Percentiles rank a stretch among this genome's conserved stretches.
These are phyloP conservation scores for Pithys albifrons DNA, from an alignment of 2,113 vertebrate species.

Conservation along the genomic window DNA sequence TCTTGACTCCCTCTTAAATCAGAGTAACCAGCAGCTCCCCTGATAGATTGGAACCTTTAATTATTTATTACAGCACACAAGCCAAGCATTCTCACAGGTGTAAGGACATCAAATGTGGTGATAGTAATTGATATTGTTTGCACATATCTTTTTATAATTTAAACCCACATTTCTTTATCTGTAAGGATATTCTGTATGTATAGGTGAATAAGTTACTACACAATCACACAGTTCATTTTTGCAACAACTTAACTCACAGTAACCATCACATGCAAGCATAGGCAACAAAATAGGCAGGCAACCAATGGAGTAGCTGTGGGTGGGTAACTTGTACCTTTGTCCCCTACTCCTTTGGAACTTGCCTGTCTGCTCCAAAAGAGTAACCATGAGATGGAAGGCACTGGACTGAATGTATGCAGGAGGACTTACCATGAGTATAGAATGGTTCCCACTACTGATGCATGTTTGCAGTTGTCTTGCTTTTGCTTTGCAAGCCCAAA, in stretches of 20 bases:
- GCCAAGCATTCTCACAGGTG: not conserved
- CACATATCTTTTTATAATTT: not conserved
- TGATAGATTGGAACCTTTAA: not conserved
- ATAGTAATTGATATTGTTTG: not conserved
- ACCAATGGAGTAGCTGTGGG: not conserved
- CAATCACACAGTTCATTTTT: not conserved
- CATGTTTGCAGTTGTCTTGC: conserved; percentile 87
- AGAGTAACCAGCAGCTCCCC: not conserved
- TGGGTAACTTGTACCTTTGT: not conserved
- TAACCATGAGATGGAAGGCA: not conserved
- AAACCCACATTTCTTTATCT: not conserved
- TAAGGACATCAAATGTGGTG: not conserved
- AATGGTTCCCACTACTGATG: conserved; percentile 89
- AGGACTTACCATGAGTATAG: conserved; percentile 87
- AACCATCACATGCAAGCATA: not conserved
- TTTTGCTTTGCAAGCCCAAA: conserved; percentile 93
- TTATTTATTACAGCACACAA: not conserved
- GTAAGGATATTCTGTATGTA: not conserved
- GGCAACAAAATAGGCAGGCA: not conserved
- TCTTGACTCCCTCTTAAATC: not conserved
- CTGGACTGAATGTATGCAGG: not conserved
- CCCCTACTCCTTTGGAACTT: not conserved
- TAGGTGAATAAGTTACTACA: not conserved
- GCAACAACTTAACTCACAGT: not conserved
- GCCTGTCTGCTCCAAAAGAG: not conserved